These are phyloP conservation scores for Tenrec ecaudatus DNA, from an alignment of 2,113 vertebrate genomes.

Conservation along the genomic window DNA sequence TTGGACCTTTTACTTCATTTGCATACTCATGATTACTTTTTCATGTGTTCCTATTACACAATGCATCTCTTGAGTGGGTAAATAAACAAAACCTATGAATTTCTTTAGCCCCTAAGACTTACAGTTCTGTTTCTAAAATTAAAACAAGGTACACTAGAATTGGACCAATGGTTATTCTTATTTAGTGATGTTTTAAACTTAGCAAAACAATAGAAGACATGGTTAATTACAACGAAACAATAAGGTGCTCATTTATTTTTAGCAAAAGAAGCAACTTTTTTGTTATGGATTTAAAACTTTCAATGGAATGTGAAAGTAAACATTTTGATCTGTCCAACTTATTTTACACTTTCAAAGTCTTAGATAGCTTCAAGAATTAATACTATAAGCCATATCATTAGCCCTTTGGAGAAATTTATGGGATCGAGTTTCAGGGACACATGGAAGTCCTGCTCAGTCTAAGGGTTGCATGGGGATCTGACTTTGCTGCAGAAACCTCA, in stretches of 20 bases:
- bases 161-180: neutral
- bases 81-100: neutral
- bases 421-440: constrained; percentile 64
- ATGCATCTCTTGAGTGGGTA: neutral
- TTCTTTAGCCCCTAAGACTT: neutral
- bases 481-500: constrained; percentile 1
- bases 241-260: neutral
- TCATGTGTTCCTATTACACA: constrained; percentile 19
- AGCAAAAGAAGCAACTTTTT: constrained; percentile 3
- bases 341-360: neutral
- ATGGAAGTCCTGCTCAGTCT: neutral
- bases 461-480: constrained; percentile 28
- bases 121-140: neutral
- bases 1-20: too few relatives aligned
- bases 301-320: neutral
- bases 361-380: neutral
- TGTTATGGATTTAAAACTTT: constrained; percentile 22
- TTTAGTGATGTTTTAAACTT: neutral
- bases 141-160: neutral
- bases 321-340: neutral
- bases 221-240: neutral
- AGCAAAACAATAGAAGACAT: neutral
- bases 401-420: neutral
- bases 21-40: neutral
- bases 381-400: neutral